phyloP scores from a whole-genome alignment of 2,113 vertebrate genomes.

The Chauna torquata region DNA sequence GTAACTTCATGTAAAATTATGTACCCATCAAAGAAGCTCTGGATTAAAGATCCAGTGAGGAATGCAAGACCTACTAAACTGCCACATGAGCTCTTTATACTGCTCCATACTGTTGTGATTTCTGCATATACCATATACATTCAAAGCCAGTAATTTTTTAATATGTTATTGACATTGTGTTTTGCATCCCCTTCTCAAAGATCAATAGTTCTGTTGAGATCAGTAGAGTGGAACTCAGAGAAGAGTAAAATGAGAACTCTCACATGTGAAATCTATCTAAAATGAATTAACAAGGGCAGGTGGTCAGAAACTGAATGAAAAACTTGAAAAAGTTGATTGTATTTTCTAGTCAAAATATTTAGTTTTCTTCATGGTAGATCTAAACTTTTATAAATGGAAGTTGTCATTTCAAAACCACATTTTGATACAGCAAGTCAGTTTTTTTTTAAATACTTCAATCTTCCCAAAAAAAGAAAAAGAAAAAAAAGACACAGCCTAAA shows the following conservation, averaged over 20 bases:
- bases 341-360: conserved; percentile 26
- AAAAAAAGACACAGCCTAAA: background rate
- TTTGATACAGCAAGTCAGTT: background rate
- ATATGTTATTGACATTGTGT: background rate
- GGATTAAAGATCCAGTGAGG: background rate
- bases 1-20: background rate
- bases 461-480: background rate
- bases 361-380: background rate
- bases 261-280: background rate
- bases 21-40: background rate
- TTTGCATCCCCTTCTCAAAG: background rate
- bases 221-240: background rate
- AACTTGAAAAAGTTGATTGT: background rate
- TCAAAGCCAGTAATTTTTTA: background rate
- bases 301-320: background rate
- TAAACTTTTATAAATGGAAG: background rate
- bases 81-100: background rate
- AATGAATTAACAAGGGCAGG: background rate
- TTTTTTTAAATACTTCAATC: background rate
- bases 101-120: background rate
- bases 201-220: background rate
- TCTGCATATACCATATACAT: background rate
- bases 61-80: background rate
- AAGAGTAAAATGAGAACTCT: conserved; percentile 10
- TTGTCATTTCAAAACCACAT: conserved; percentile 14